These are phyloP conservation scores for Drosophila anomelani DNA, from an alignment of 2,888 invertebrate genomes.

Conservation along the genomic window DNA sequence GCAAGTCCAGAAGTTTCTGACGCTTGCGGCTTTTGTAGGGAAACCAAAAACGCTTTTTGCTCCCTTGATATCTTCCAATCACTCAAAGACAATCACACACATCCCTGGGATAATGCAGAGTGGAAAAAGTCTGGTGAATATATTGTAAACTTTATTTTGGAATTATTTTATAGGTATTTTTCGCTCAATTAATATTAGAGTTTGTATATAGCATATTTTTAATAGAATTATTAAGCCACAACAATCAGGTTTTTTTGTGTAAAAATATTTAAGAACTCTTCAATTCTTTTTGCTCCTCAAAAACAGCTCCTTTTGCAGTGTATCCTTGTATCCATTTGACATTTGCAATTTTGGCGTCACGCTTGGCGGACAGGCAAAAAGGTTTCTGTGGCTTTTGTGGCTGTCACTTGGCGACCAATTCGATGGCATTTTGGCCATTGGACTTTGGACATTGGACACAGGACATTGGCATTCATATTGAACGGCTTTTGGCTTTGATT, in stretches of 20 bases:
- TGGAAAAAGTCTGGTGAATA: neutral
- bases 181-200: neutral
- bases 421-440: conserved; percentile 40
- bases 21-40: conserved; percentile 50
- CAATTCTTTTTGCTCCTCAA: no score
- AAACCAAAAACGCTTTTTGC: conserved; percentile 41
- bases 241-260: neutral
- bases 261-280: neutral
- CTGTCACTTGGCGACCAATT: conserved; percentile 57
- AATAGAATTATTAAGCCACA: neutral
- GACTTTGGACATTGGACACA: conserved; percentile 40
- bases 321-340: conserved; percentile 33
- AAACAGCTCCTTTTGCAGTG: neutral
- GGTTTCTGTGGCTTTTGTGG: conserved; percentile 68
- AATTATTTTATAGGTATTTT: neutral
- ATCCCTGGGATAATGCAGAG: neutral
- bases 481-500: conserved; percentile 58
- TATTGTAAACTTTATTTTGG: neutral
- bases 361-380: conserved; percentile 48
- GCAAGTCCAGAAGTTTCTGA: conserved; percentile 39
- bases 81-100: conserved; percentile 13
- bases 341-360: conserved; percentile 54
- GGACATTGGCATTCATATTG: conserved; percentile 45
- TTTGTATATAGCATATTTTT: no score
- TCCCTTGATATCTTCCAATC: conserved; percentile 9